phyloP scores from a whole-genome alignment of 2,797 vertebrate species.

The Carcharodon carcharias region DNA sequence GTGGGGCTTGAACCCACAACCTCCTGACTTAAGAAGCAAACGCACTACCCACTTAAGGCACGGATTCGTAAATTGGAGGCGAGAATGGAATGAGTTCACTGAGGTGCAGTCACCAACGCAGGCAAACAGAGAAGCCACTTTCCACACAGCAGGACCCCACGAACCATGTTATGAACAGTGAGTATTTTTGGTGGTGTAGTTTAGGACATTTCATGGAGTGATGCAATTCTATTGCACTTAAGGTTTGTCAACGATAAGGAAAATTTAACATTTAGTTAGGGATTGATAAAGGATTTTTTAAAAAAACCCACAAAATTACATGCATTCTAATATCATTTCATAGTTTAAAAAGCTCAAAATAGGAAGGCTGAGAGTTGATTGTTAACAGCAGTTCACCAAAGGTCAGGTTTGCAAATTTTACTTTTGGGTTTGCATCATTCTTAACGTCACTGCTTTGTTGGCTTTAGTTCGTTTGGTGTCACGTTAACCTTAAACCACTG shows the following conservation, averaged over 20 bases:
- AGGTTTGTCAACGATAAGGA: background rate
- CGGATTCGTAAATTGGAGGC: too few species aligned
- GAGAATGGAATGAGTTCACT: too few species aligned
- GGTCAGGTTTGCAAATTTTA: background rate
- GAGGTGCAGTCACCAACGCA: background rate
- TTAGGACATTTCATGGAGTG: background rate
- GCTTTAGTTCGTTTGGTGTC: background rate
- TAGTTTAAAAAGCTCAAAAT: too few species aligned
- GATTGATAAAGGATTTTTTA: background rate
- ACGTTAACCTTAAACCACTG: background rate
- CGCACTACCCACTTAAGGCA: too few species aligned
- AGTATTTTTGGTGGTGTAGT: background rate
- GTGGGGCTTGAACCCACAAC: too few species aligned
- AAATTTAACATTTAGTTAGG: background rate
- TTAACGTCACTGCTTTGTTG: background rate
- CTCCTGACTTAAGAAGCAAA: too few species aligned
- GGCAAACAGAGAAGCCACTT: background rate
- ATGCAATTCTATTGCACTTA: background rate
- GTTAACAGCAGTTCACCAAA: background rate
- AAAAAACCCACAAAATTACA: background rate
- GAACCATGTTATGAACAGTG: background rate
- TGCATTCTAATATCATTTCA: background rate
- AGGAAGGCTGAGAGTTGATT: background rate
- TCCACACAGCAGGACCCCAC: background rate
- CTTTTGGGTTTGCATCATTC: background rate